Conservation (phyloP, 2,797 vertebrate genomes). For the Acipenser oxyrinchus region DNA sequence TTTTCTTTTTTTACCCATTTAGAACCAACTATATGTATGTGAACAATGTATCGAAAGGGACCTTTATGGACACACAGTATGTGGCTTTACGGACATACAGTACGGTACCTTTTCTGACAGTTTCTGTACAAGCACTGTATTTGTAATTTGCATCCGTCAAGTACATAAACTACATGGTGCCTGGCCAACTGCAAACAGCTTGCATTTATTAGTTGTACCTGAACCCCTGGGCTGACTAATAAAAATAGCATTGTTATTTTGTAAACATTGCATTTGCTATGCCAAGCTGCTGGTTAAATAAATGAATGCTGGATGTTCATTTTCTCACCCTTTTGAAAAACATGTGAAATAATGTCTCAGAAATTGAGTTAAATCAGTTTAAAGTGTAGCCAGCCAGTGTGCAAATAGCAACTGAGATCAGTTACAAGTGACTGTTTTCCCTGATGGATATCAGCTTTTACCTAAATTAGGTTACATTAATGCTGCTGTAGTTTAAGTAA, state of each 20-base stretch:
- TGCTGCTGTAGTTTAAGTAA: not conserved
- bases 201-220: constrained; percentile 1
- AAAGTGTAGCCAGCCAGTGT: not conserved
- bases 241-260: constrained; percentile 1
- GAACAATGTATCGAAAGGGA: too few species aligned
- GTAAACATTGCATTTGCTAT: not conserved
- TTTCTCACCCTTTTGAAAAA: not conserved
- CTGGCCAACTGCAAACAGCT: not conserved
- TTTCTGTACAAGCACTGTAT: constrained; percentile 2
- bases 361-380: not conserved
- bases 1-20: too few species aligned
- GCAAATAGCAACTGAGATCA: not conserved
- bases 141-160: not conserved
- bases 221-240: not conserved
- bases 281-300: not conserved
- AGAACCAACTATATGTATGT: too few species aligned
- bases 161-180: not conserved
- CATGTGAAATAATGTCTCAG: not conserved
- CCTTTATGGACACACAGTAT: too few species aligned
- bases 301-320: not conserved
- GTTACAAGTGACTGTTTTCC: not conserved
- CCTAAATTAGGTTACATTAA: not conserved
- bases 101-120: too few species aligned
- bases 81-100: too few species aligned
- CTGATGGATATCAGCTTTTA: not conserved